Evolutionary conservation across 2,888 invertebrate genomes (phyloP).

Genomic region (Watsonalla binaria): DNA sequence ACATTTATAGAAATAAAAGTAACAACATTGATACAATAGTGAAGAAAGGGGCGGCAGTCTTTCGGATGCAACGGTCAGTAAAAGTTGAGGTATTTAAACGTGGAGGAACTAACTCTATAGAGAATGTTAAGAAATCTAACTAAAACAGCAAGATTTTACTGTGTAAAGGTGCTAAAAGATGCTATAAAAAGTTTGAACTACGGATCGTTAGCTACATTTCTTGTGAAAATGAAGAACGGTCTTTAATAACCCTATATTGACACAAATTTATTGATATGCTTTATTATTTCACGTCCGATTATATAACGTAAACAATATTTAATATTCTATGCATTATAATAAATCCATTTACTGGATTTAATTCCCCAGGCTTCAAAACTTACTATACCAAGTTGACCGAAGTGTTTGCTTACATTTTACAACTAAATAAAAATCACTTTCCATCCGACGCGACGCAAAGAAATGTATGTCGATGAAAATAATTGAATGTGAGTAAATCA

Average conservation of each 20-base stretch:
- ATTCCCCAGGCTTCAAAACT: too few relatives aligned
- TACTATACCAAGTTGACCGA: too few relatives aligned
- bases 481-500: slow-evolving; percentile 27
- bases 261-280: too few relatives aligned
- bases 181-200: slow-evolving; percentile 32
- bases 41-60: slow-evolving; percentile 75
- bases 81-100: slow-evolving; percentile 37
- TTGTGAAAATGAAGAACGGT: too few relatives aligned
- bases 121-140: slow-evolving; percentile 32
- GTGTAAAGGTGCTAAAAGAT: slow-evolving; percentile 48
- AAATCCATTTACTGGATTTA: too few relatives aligned
- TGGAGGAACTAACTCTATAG: slow-evolving; percentile 29
- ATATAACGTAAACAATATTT: too few relatives aligned
- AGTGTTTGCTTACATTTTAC: too few relatives aligned
- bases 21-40: slow-evolving; percentile 78
- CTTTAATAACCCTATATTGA: too few relatives aligned
- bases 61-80: slow-evolving; percentile 64
- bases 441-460: not conserved
- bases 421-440: not conserved
- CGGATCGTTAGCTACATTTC: too few relatives aligned
- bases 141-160: slow-evolving; percentile 29
- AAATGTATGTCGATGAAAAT: not conserved
- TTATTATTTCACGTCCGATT: too few relatives aligned
- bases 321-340: too few relatives aligned
- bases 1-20: slow-evolving; percentile 35